Evolutionary conservation across 2,888 invertebrate species (phyloP).

Genomic region (Drosophila mimica): DNA sequence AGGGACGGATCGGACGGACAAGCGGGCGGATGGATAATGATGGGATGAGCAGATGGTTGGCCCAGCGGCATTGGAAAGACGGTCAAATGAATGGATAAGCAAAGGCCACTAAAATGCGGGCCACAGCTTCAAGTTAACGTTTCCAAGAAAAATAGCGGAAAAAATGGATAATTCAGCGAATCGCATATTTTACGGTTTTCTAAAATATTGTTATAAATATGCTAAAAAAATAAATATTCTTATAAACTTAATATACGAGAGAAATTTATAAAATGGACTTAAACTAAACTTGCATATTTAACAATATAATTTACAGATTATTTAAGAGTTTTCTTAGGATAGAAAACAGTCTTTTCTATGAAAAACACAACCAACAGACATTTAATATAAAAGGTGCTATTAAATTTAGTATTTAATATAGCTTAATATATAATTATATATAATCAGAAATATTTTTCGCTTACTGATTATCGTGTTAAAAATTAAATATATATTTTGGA

Average conservation of each 20-base stretch:
- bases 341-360: not conserved
- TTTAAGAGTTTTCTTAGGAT: not conserved
- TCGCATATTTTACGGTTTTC: not conserved
- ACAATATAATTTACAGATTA: not conserved
- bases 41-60: slow-evolving; percentile 26
- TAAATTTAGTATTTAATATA: not conserved
- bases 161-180: not conserved
- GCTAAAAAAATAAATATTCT: not conserved
- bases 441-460: not conserved
- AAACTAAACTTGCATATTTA: not conserved
- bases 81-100: slow-evolving; percentile 33
- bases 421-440: not conserved
- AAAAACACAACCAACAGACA: not conserved
- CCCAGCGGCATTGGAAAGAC: slow-evolving; percentile 13
- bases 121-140: slow-evolving; percentile 4
- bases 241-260: not conserved
- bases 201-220: not conserved
- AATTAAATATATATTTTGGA: not conserved
- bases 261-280: not conserved
- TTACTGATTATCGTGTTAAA: not conserved
- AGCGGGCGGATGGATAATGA: slow-evolving; percentile 13
- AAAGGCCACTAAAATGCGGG: slow-evolving; percentile 31
- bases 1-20: slow-evolving; percentile 19
- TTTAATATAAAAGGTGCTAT: not conserved
- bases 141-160: slow-evolving; percentile 1